phyloP scores from a whole-genome alignment of 2,797 vertebrate species.

The Alcedo quadribrachys region DNA sequence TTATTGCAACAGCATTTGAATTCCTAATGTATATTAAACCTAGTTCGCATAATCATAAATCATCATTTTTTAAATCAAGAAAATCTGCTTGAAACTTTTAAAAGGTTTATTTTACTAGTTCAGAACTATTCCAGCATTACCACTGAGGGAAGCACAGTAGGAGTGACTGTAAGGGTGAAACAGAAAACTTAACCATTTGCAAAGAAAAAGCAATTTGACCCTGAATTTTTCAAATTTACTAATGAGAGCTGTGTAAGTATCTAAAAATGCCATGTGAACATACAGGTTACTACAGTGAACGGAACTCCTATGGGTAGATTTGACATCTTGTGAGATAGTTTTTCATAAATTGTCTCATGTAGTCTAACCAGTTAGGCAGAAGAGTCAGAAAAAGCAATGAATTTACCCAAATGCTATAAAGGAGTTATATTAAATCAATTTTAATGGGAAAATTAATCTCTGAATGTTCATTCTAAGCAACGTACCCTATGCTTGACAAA shows the following conservation, averaged over 20 bases:
- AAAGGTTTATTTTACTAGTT: conserved; percentile 71
- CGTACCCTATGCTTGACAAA: not conserved
- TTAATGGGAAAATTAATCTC: conserved; percentile 29
- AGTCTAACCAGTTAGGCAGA: not conserved
- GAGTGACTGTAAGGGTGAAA: conserved; percentile 34
- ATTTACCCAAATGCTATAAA: conserved; percentile 3
- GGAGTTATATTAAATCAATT: conserved; percentile 8
- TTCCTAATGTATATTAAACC: conserved; percentile 84
- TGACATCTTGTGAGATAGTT: not conserved
- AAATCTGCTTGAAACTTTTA: conserved; percentile 78
- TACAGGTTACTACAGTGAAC: not conserved
- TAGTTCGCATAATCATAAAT: conserved; percentile 76
- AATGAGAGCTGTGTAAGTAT: not conserved
- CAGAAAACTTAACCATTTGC: conserved; percentile 26
- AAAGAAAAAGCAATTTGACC: not conserved
- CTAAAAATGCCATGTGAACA: not conserved
- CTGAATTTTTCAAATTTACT: conserved; percentile 11
- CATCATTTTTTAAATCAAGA: conserved; percentile 78
- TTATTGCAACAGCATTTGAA: conserved; percentile 83
- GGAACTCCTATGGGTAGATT: not conserved
- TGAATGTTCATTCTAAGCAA: not conserved
- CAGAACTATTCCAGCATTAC: conserved; percentile 51
- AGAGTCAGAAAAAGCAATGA: not conserved
- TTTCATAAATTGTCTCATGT: not conserved
- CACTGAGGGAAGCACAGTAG: conserved; percentile 20